Evolutionary conservation across 2,113 vertebrate genomes (phyloP).

Genomic region (Sorex fumeus): DNA sequence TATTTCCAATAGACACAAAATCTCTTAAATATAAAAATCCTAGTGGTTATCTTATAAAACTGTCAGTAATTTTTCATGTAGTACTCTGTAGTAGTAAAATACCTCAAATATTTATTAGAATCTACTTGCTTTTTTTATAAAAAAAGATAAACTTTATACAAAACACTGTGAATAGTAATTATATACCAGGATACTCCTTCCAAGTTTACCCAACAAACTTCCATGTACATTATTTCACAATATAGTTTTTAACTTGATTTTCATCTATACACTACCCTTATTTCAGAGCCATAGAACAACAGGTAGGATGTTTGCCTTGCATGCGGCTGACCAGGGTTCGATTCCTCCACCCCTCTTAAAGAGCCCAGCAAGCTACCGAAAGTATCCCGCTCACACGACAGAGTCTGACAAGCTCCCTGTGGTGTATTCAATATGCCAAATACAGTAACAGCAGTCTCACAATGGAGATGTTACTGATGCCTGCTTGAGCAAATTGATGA

Average conservation of each 20-base stretch:
- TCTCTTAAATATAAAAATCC: not conserved
- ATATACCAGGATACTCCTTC: conserved; percentile 16
- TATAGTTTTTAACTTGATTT: conserved; percentile 33
- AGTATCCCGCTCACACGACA: too few species aligned
- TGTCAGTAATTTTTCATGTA: not conserved
- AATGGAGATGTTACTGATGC: too few species aligned
- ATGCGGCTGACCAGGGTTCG: too few species aligned
- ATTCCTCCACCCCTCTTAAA: too few species aligned
- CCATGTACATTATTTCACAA: not conserved
- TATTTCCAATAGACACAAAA: not conserved
- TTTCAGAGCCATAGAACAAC: not conserved
- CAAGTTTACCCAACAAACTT: not conserved
- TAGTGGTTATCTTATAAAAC: not conserved
- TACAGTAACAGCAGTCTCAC: too few species aligned
- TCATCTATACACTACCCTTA: not conserved
- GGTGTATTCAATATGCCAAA: too few species aligned
- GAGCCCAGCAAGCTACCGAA: too few species aligned
- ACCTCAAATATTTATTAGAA: conserved; percentile 10
- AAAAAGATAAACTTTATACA: not conserved
- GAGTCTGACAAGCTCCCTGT: too few species aligned
- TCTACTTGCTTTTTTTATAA: not conserved
- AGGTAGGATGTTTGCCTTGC: too few species aligned
- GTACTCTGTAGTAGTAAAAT: not conserved
- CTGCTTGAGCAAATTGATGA: too few species aligned
- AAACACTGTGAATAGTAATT: conserved; percentile 10